A percentile compares a stretch with the other conserved stretches of the same genome.
These are phyloP conservation scores for Manis crassicaudata DNA, from an alignment of 2,797 vertebrate species.

Conservation along the genomic window DNA sequence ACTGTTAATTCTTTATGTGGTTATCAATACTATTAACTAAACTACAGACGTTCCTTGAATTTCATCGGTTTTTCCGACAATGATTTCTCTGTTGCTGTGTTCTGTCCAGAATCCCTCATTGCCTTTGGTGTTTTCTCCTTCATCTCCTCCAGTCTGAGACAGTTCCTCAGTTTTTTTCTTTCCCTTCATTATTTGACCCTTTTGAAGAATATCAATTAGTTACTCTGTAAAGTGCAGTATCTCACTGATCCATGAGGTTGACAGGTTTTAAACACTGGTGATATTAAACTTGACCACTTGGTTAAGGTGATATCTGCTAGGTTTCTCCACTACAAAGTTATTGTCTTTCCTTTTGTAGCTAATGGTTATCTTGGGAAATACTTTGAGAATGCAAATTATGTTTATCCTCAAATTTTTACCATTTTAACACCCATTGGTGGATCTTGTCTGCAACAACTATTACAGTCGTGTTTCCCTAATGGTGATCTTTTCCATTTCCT, in stretches of 20 bases:
- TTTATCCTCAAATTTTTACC: not conserved
- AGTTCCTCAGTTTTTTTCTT: not conserved
- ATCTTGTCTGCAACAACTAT: not conserved
- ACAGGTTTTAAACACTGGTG: not conserved
- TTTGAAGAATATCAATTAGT: not conserved
- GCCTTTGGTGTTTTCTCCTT: not conserved
- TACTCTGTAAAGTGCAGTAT: not conserved
- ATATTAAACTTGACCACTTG: not conserved
- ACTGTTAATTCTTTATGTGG: not conserved
- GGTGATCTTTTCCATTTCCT: not conserved
- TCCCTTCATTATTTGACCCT: not conserved
- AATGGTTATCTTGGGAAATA: not conserved
- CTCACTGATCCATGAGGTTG: not conserved
- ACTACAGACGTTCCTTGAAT: slow-evolving; percentile 18
- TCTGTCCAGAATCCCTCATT: not conserved
- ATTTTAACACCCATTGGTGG: not conserved
- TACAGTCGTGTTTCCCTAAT: not conserved
- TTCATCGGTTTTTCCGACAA: not conserved
- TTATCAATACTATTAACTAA: not conserved
- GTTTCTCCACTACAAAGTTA: not conserved
- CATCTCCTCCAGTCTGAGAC: not conserved
- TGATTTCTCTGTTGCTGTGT: not conserved
- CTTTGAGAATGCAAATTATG: not conserved
- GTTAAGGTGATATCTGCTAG: not conserved
- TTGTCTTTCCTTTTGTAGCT: not conserved